Base-by-base conservation (phyloP, 2,113 vertebrate genomes). In the Lota lota region DNA sequence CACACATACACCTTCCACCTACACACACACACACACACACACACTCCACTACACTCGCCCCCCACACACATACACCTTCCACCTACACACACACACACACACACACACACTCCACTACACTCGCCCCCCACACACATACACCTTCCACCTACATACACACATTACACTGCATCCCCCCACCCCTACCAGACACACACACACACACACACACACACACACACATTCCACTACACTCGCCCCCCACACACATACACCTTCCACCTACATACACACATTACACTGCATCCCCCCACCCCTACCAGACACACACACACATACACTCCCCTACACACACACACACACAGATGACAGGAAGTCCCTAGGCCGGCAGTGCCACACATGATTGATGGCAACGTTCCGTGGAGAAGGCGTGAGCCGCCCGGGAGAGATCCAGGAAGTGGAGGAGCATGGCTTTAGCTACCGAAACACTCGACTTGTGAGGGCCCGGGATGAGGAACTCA, bases 321-420 rank as follows among this genome's bases (percentile, higher is more conserved):
- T 54, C 66, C 36, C 70, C 69, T 70, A 73, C 64, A 78, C 66
- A 79, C 74, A 53, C 59, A 60, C 63, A 70, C 82, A 63, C 54
- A 6, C 58, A 87, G 84, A 87, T 85, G 84, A 90, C 88, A 87
- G 85, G 78, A 69, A 76, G 85, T 88, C 86, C 83, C 85, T 76
- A 70, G 84, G 83, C 84, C 81, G 79, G 75, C 65, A 79, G 82
- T 77, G 86, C 82, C 74, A 85, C 74, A 77, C 78, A 77, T 90
- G 87, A 90, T 90, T 89, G 88, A 90, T 89, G 85, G 88, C 79
- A 77, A 84, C 77, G 79, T 83, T 87, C 85, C 74, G 64, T 72
- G 78, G 82, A 88, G 87, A 89, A 89, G 80, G 87, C 82, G 83
- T 76, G 70, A 87, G 79, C 79, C 79, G 77, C 81, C 73, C 81